Percentiles rank a stretch among this genome's conserved stretches.
Conservation (phyloP, 2,113 vertebrate species). For the Dromiciops gliroides region DNA sequence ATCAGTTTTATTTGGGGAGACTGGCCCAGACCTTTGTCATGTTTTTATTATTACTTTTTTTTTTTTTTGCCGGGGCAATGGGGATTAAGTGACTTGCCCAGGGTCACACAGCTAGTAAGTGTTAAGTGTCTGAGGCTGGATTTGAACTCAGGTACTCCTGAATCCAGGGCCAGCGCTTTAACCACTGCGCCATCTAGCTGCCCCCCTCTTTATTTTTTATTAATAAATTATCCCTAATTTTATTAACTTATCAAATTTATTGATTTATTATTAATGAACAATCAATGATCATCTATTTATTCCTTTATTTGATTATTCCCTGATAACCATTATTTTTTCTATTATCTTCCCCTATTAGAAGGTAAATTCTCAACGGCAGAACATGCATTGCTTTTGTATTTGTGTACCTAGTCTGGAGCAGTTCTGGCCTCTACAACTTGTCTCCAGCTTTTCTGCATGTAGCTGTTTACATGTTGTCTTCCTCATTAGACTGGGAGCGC, state of each 20-base stretch:
- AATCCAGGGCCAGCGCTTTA: no score
- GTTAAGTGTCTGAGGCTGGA: no score
- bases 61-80: no score
- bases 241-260: not conserved
- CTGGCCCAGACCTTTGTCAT: no score
- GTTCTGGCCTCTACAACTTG: not conserved
- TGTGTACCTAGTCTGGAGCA: not conserved
- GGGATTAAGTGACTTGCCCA: no score
- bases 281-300: not conserved
- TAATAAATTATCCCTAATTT: not conserved
- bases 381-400: not conserved
- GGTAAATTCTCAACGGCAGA: not conserved
- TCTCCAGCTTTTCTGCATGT: not conserved
- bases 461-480: not conserved
- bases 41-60: no score
- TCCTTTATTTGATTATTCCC: not conserved
- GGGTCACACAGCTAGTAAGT: no score
- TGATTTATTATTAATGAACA: not conserved
- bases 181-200: no score
- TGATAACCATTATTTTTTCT: not conserved
- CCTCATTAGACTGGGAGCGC: not conserved
- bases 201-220: no score
- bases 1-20: not conserved
- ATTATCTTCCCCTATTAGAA: not conserved
- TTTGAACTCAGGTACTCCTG: no score